Conservation (phyloP, 1,140 invertebrate species). For the Ceratina japonica region DNA sequence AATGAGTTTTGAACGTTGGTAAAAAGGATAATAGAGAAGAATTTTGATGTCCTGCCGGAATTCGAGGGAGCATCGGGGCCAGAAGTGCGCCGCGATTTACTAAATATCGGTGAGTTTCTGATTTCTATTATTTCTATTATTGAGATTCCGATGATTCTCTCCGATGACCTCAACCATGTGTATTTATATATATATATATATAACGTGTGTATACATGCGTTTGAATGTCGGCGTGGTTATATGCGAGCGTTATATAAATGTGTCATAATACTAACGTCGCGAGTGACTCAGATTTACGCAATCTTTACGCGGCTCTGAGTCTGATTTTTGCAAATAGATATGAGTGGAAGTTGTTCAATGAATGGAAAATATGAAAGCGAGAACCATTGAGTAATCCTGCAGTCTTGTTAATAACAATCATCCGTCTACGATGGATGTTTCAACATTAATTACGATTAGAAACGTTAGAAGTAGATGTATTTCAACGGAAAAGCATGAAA, state of each 20-base stretch:
- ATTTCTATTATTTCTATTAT: not conserved
- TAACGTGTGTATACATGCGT: no score
- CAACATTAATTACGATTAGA: no score
- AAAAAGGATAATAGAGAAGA: no score
- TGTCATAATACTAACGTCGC: slow-evolving; percentile 40
- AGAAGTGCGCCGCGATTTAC: not conserved
- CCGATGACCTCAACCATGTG: no score
- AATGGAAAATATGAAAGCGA: slow-evolving; percentile 44
- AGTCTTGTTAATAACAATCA: not conserved
- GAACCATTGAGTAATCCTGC: not conserved
- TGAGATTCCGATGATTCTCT: not conserved
- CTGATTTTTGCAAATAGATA: slow-evolving; percentile 41
- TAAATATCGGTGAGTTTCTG: slow-evolving; percentile 13
- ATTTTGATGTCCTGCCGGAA: no score
- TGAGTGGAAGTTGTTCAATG: slow-evolving; percentile 26
- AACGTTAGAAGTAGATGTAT: no score
- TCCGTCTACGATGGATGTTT: not conserved
- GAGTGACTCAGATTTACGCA: slow-evolving; percentile 56
- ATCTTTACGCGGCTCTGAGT: slow-evolving; percentile 41
- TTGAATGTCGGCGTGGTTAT: slow-evolving; percentile 19
- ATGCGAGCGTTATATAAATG: slow-evolving; percentile 48
- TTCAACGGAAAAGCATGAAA: no score
- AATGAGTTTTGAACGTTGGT: no score
- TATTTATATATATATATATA: no score
- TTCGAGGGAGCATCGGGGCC: no score